These are phyloP conservation scores for Microctonus hyperodae DNA, from an alignment of 2,888 invertebrate genomes.

Conservation along the genomic window DNA sequence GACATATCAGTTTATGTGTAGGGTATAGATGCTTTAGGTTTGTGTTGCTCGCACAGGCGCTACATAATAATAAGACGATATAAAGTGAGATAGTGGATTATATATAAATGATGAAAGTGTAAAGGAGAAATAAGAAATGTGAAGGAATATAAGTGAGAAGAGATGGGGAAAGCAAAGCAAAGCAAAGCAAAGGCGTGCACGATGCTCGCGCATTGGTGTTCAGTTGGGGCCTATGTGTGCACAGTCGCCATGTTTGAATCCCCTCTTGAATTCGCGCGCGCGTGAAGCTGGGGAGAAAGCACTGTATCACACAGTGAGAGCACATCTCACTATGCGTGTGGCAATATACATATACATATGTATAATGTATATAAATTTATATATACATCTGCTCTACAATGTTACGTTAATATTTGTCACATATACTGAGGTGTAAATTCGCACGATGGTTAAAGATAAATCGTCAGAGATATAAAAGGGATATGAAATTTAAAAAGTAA, in stretches of 20 bases:
- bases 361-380: neutral
- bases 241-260: conserved; percentile 61
- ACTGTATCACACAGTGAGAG: conserved; percentile 30
- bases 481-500: neutral
- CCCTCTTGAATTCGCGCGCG: conserved; percentile 48
- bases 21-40: conserved; percentile 11
- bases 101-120: conserved; percentile 21
- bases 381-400: neutral
- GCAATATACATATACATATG: conserved; percentile 26
- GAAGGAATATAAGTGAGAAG: conserved; percentile 27
- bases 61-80: conserved; percentile 20
- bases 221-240: conserved; percentile 53
- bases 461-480: neutral
- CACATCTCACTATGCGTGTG: conserved; percentile 22
- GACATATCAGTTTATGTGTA: neutral
- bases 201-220: conserved; percentile 60
- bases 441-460: neutral
- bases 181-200: conserved; percentile 54
- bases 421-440: neutral
- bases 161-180: conserved; percentile 45
- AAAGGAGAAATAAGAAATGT: conserved; percentile 37
- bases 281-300: conserved; percentile 34
- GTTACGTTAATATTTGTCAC: neutral
- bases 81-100: conserved; percentile 1
- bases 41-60: conserved; percentile 10